Evolutionary conservation across 35 echinoderm and acorn worm genomes (phyloP).

Genomic region (Eucidaris tribuloides): DNA sequence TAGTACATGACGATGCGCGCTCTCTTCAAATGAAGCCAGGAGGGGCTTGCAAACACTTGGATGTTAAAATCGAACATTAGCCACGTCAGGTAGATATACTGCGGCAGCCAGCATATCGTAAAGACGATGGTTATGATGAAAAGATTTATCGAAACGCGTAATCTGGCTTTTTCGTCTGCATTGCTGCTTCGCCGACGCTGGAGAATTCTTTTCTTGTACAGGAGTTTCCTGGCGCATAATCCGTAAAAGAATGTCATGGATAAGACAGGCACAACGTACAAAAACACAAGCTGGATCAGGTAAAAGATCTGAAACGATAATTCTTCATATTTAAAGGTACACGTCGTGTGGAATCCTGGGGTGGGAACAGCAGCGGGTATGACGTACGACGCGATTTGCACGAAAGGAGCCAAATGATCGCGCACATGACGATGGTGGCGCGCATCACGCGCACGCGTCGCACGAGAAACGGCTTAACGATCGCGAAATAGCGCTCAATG

Average conservation of each 20-base stretch:
- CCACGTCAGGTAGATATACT: background rate
- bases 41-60: background rate
- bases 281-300: background rate
- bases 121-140: conserved; percentile 15
- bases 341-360: background rate
- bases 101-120: conserved; percentile 13
- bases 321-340: background rate
- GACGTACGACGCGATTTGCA: background rate
- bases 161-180: conserved; percentile 1
- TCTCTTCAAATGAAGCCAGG: background rate
- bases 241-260: conserved; percentile 26
- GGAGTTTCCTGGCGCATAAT: conserved; percentile 3
- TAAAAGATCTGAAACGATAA: background rate
- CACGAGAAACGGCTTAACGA: conserved; percentile 21
- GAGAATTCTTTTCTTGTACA: conserved; percentile 1
- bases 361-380: background rate
- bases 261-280: conserved; percentile 13
- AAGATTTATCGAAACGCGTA: background rate
- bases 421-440: conserved; percentile 5
- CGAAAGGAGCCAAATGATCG: background rate
- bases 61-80: conserved; percentile 4
- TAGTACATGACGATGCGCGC: conserved; percentile 10
- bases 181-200: background rate
- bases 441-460: conserved; percentile 12
- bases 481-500: conserved; percentile 14